Percentiles rank a stretch among this genome's conserved stretches.
Evolutionary conservation across 2,797 vertebrate species (phyloP).

Genomic region (Eulemur rubriventer): DNA sequence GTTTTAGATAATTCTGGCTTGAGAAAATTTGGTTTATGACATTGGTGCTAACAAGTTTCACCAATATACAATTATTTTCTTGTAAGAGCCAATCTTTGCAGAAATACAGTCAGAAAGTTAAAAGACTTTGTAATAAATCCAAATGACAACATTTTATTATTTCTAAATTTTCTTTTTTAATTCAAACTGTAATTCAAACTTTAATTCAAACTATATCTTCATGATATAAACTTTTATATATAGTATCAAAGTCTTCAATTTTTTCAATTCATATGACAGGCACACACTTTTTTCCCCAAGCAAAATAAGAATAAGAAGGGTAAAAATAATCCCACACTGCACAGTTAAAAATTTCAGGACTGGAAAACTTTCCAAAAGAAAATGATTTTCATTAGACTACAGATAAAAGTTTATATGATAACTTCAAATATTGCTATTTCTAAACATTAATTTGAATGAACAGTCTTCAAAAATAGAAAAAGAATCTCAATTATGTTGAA

Average conservation of each 20-base stretch:
- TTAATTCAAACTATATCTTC: neutral
- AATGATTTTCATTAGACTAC: neutral
- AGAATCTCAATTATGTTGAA: constrained; percentile 13
- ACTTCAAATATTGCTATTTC: neutral
- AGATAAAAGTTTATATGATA: neutral
- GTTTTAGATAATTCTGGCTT: neutral
- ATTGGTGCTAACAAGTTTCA: neutral
- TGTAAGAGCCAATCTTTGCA: neutral
- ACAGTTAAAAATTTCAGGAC: neutral
- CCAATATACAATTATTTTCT: neutral
- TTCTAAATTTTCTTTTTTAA: neutral
- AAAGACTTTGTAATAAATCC: neutral
- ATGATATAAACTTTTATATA: neutral
- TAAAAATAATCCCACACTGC: constrained; percentile 28
- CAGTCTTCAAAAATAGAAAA: neutral
- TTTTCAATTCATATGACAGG: constrained; percentile 16
- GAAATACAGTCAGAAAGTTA: neutral
- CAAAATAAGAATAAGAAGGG: constrained; percentile 16
- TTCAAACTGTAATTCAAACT: constrained; percentile 5
- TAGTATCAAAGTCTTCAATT: constrained; percentile 7
- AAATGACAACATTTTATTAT: neutral
- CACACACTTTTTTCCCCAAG: constrained; percentile 15
- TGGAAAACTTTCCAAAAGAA: constrained; percentile 25
- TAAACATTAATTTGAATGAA: constrained; percentile 1
- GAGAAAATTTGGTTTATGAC: neutral